Conservation (phyloP, 1,140 invertebrate genomes). For the Vanessa atalanta region DNA sequence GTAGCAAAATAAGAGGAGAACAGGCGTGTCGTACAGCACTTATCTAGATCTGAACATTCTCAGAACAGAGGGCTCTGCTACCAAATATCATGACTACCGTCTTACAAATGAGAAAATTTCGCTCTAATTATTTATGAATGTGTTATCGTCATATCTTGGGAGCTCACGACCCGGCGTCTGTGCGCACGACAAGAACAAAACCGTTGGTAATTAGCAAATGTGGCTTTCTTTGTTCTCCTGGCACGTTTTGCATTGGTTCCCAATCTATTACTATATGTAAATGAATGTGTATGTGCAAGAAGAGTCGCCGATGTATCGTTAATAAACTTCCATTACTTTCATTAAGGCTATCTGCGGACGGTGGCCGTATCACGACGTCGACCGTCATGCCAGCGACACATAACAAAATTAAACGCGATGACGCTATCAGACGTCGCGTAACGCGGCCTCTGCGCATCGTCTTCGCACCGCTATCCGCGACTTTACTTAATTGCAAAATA, state of each 20-base stretch:
- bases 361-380: conserved; percentile 70
- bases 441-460: conserved; percentile 45
- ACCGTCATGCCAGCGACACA: conserved; percentile 74
- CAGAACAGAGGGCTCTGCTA: conserved; percentile 71
- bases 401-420: conserved; percentile 77
- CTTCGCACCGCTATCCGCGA: conserved; percentile 50
- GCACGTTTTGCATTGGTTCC: conserved; percentile 71
- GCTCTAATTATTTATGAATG: conserved; percentile 81
- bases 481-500: conserved; percentile 74
- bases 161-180: conserved; percentile 77
- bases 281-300: conserved; percentile 54
- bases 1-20: conserved; percentile 65
- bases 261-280: conserved; percentile 71
- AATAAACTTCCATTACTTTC: conserved; percentile 80
- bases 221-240: conserved; percentile 79
- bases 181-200: conserved; percentile 78
- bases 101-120: conserved; percentile 81
- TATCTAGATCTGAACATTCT: conserved; percentile 76
- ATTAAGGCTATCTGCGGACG: conserved; percentile 77
- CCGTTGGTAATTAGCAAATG: conserved; percentile 79
- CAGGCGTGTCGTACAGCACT: conserved; percentile 71
- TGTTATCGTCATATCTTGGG: conserved; percentile 79
- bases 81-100: conserved; percentile 80
- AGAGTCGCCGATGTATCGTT: conserved; percentile 69
- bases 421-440: conserved; percentile 74